Evolutionary conservation across 2,888 invertebrate genomes (phyloP).

Genomic region (Desoria tigrina): DNA sequence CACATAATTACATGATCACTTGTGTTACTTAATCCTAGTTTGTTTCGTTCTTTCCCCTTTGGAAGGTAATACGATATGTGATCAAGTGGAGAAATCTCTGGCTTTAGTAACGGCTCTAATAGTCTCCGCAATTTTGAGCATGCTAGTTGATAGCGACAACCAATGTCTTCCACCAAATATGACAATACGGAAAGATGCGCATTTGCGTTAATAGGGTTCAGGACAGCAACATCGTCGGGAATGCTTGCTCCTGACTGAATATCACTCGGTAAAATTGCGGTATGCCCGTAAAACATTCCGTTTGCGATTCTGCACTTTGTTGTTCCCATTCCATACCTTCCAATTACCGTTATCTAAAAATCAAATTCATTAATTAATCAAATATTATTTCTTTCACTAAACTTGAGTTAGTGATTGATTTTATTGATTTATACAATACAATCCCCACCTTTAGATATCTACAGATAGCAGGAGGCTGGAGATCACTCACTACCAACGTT

Average conservation of each 20-base stretch:
- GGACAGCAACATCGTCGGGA: slow-evolving; percentile 44
- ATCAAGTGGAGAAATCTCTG: slow-evolving; percentile 78
- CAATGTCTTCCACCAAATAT: slow-evolving; percentile 75
- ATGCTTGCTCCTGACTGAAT: slow-evolving; percentile 25
- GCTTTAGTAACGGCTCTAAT: slow-evolving; percentile 72
- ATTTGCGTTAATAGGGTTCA: slow-evolving; percentile 53
- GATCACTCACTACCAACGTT: slow-evolving; percentile 80
- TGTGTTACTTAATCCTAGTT: slow-evolving; percentile 61
- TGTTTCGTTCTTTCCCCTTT: slow-evolving; percentile 63
- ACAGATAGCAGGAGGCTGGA: slow-evolving; percentile 87
- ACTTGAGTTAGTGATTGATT: background rate
- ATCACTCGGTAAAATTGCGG: slow-evolving; percentile 72
- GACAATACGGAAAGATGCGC: slow-evolving; percentile 67
- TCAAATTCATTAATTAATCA: slow-evolving; percentile 25
- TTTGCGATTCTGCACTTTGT: slow-evolving; percentile 86
- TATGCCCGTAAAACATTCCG: slow-evolving; percentile 91
- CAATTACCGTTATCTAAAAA: slow-evolving; percentile 80
- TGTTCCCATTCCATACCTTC: slow-evolving; percentile 86
- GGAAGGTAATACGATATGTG: slow-evolving; percentile 80
- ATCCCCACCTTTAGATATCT: slow-evolving; percentile 76
- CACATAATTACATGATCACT: slow-evolving; percentile 61
- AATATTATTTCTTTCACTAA: background rate
- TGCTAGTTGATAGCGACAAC: slow-evolving; percentile 78
- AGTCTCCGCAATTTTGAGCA: slow-evolving; percentile 80
- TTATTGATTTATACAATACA: background rate